A percentile compares a stretch with the other conserved stretches of the same genome.
Conservation (phyloP, 1,140 invertebrate genomes). For the Drosophila kohkoa region DNA sequence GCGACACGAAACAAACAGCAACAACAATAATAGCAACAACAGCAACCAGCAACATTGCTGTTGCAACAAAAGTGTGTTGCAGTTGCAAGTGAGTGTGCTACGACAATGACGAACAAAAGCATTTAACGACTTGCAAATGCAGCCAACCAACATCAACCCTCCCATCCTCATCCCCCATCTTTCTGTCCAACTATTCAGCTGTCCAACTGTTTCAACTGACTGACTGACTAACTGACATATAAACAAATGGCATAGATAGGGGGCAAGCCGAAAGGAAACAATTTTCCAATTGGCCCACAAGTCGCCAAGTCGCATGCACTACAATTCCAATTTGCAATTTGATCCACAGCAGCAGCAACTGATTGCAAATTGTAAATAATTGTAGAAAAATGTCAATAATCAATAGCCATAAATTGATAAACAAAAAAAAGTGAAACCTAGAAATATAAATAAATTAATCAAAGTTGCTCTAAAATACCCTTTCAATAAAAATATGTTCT, state of each 20-base stretch:
- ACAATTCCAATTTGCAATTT: not conserved
- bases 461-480: too few relatives aligned
- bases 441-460: too few relatives aligned
- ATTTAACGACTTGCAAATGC: slow-evolving; percentile 81
- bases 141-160: slow-evolving; percentile 22
- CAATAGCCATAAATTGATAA: not conserved
- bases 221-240: slow-evolving; percentile 66
- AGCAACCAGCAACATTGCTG: slow-evolving; percentile 17
- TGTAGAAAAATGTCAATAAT: not conserved
- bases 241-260: slow-evolving; percentile 66
- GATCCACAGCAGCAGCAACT: not conserved
- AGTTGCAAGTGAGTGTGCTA: slow-evolving; percentile 37
- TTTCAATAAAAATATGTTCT: too few relatives aligned
- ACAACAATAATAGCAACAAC: slow-evolving; percentile 32
- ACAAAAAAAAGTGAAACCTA: not conserved
- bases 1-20: slow-evolving; percentile 66
- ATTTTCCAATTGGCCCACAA: slow-evolving; percentile 11
- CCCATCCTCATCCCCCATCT: slow-evolving; percentile 9
- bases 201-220: slow-evolving; percentile 49
- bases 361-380: not conserved
- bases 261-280: slow-evolving; percentile 7
- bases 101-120: slow-evolving; percentile 76
- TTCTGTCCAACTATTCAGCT: slow-evolving; percentile 31
- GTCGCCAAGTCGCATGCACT: slow-evolving; percentile 22
- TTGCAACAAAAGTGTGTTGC: slow-evolving; percentile 38